phyloP scores from a whole-genome alignment of 2,113 vertebrate genomes.

The Ophthalmolycus amberensis region DNA sequence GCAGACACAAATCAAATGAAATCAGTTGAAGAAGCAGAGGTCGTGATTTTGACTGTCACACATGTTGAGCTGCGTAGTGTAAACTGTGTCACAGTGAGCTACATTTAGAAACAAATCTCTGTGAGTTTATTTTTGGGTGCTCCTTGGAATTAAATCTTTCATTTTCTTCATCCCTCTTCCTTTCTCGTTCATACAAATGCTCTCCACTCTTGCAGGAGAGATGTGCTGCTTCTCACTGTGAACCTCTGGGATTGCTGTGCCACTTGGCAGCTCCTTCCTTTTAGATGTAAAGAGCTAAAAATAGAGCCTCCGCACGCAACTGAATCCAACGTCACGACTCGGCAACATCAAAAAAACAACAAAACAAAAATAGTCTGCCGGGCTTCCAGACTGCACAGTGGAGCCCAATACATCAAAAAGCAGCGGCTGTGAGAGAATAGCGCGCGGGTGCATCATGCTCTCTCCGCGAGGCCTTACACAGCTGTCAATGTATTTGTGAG shows the following conservation, averaged over 20 bases:
- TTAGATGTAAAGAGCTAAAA: conserved; percentile 47
- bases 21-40: not conserved
- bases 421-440: not conserved
- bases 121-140: no score
- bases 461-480: not conserved
- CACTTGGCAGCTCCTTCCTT: conserved; percentile 24
- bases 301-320: conserved; percentile 21
- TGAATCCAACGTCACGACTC: conserved; percentile 26
- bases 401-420: not conserved
- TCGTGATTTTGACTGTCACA: not conserved
- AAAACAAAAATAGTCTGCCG: conserved; percentile 5
- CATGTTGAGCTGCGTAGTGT: not conserved
- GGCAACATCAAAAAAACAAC: not conserved
- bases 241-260: conserved; percentile 17
- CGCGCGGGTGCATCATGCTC: not conserved
- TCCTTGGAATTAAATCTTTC: not conserved
- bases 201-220: not conserved
- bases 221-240: conserved; percentile 1
- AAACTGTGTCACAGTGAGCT: not conserved
- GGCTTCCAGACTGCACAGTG: conserved; percentile 8
- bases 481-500: not conserved
- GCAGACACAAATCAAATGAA: not conserved
- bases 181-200: not conserved
- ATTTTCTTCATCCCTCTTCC: not conserved
- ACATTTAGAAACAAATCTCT: not conserved